A percentile compares a stretch with the other conserved stretches of the same genome.
Evolutionary conservation across 1,140 invertebrate species (phyloP).

Genomic region (Drosophila insularis): DNA sequence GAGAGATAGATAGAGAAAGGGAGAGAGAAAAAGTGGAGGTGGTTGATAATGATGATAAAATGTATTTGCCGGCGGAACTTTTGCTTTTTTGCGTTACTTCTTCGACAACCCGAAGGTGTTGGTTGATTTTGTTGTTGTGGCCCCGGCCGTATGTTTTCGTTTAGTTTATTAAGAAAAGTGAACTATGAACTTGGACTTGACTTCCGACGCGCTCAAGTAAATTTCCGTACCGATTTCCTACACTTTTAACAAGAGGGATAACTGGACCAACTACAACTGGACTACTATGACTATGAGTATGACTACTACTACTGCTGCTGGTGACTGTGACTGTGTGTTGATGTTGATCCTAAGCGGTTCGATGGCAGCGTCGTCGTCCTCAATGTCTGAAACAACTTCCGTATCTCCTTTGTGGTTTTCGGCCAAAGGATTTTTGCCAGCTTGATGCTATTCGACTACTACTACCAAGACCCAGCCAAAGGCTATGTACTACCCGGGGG

Average conservation of each 20-base stretch:
- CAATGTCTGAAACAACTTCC: constrained; percentile 75
- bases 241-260: constrained; percentile 39
- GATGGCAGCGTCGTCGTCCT: constrained; percentile 55
- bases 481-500: constrained; percentile 82
- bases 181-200: constrained; percentile 58
- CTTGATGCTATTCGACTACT: constrained; percentile 77
- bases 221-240: constrained; percentile 71
- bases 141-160: constrained; percentile 40
- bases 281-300: constrained; percentile 42
- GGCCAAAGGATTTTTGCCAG: constrained; percentile 76
- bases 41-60: constrained; percentile 12
- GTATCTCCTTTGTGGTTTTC: constrained; percentile 82
- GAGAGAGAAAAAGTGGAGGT: no score
- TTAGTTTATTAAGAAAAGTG: constrained; percentile 40
- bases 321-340: constrained; percentile 33
- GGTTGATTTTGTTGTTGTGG: background rate
- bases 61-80: constrained; percentile 57
- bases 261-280: constrained; percentile 18
- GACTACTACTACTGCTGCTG: constrained; percentile 13
- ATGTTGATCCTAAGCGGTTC: constrained; percentile 40
- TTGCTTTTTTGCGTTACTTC: constrained; percentile 15
- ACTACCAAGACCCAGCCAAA: constrained; percentile 81
- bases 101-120: constrained; percentile 19
- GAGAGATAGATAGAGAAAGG: no score
- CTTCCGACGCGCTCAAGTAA: constrained; percentile 65